A percentile compares a stretch with the other conserved stretches of the same genome.
These are phyloP conservation scores for Coremacera marginata DNA, from an alignment of 2,888 invertebrate species.

Conservation along the genomic window DNA sequence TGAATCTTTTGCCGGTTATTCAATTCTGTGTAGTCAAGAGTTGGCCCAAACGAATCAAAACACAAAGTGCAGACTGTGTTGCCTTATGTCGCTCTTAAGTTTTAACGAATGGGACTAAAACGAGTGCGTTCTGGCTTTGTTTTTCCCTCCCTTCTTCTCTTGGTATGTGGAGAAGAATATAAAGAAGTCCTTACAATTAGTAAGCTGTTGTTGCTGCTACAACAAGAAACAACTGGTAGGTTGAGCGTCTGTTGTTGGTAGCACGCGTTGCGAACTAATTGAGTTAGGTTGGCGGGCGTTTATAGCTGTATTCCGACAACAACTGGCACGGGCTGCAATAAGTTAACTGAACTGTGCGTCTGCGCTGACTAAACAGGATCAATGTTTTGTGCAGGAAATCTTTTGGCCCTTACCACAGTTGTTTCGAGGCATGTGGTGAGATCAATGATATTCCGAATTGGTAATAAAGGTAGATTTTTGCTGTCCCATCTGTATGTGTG, in stretches of 20 bases:
- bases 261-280: constrained; percentile 66
- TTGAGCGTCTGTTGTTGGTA: constrained; percentile 52
- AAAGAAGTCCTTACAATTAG: constrained; percentile 30
- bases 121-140: constrained; percentile 28
- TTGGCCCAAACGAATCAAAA: constrained; percentile 43
- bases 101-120: constrained; percentile 18
- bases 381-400: constrained; percentile 25
- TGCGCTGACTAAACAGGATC: constrained; percentile 28
- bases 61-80: constrained; percentile 35
- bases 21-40: constrained; percentile 64
- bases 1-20: constrained; percentile 66
- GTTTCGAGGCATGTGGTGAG: constrained; percentile 33
- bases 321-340: constrained; percentile 29
- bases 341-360: constrained; percentile 23
- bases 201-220: constrained; percentile 48
- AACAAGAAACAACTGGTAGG: constrained; percentile 25
- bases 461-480: constrained; percentile 2
- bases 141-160: background rate
- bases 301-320: constrained; percentile 40
- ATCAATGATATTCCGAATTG: constrained; percentile 30
- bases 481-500: background rate
- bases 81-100: constrained; percentile 32
- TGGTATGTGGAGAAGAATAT: constrained; percentile 4
- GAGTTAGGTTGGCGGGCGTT: constrained; percentile 63
- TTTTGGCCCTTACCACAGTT: constrained; percentile 24